Conservation (phyloP, 2,888 invertebrate genomes). For the Drosophila macrothrix region DNA sequence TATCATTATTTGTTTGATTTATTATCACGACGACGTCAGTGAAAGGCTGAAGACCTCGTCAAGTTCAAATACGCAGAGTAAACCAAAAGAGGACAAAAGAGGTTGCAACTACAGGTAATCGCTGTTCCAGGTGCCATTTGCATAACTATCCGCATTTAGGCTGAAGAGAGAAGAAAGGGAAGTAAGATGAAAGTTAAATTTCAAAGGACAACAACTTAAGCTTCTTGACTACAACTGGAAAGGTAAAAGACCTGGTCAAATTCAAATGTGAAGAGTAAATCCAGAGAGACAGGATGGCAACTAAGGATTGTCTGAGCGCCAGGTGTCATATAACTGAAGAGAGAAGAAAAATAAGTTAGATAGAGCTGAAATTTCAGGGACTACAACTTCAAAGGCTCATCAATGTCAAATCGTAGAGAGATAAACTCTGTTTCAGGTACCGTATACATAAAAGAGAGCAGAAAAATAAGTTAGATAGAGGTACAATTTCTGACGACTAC, state of each 20-base stretch:
- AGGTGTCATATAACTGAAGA: background rate
- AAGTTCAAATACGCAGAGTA: background rate
- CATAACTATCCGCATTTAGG: background rate
- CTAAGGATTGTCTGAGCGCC: background rate
- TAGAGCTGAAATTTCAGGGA: background rate
- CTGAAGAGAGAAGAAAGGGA: background rate
- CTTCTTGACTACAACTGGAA: background rate
- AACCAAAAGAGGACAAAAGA: background rate
- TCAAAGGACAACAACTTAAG: background rate
- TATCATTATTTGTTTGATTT: conserved; percentile 35
- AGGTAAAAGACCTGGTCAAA: background rate
- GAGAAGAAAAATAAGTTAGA: background rate
- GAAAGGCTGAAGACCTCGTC: conserved; percentile 43
- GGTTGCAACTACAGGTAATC: background rate
- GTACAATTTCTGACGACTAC: too few relatives aligned
- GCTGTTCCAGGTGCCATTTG: background rate
- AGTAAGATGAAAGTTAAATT: background rate
- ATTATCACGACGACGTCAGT: conserved; percentile 33
- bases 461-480: too few relatives aligned
- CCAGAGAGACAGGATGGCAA: background rate
- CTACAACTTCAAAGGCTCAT: background rate
- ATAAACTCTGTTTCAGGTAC: too few relatives aligned
- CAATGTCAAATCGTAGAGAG: too few relatives aligned
- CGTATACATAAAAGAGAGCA: too few relatives aligned
- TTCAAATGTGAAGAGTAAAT: background rate